phyloP scores from a whole-genome alignment of 2,888 invertebrate species.

The Pheosia gnoma region DNA sequence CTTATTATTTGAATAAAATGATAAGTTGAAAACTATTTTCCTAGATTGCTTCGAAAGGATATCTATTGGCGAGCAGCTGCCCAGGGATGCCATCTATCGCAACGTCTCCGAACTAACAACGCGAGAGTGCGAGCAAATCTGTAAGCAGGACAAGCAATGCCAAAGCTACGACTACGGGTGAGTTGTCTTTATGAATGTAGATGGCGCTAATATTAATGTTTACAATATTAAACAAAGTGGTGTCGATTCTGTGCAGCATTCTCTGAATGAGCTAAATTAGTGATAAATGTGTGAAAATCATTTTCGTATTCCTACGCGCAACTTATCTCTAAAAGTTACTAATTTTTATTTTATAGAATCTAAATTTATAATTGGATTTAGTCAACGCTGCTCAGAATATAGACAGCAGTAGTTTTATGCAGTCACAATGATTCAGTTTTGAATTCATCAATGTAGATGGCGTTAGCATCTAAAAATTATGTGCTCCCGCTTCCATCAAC shows the following conservation, averaged over 20 bases:
- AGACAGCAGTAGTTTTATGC: neutral
- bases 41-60: slow-evolving; percentile 87
- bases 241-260: neutral
- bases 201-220: slow-evolving; percentile 35
- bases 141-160: slow-evolving; percentile 86
- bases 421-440: too few relatives aligned
- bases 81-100: slow-evolving; percentile 83
- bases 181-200: slow-evolving; percentile 43
- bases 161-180: slow-evolving; percentile 87
- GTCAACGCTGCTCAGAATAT: neutral
- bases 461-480: neutral
- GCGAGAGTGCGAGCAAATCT: slow-evolving; percentile 85
- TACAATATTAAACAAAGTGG: neutral
- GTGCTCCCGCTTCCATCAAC: too few relatives aligned
- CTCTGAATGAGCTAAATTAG: too few relatives aligned
- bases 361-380: too few relatives aligned
- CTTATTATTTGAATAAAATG: too few relatives aligned
- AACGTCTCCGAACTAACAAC: slow-evolving; percentile 85
- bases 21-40: slow-evolving; percentile 34
- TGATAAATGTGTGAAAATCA: too few relatives aligned
- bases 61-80: slow-evolving; percentile 85
- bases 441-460: neutral
- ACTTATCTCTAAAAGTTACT: too few relatives aligned
- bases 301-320: too few relatives aligned
- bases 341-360: too few relatives aligned